Conservation (phyloP, 2,113 vertebrate species). For the Piliocolobus tephrosceles region DNA sequence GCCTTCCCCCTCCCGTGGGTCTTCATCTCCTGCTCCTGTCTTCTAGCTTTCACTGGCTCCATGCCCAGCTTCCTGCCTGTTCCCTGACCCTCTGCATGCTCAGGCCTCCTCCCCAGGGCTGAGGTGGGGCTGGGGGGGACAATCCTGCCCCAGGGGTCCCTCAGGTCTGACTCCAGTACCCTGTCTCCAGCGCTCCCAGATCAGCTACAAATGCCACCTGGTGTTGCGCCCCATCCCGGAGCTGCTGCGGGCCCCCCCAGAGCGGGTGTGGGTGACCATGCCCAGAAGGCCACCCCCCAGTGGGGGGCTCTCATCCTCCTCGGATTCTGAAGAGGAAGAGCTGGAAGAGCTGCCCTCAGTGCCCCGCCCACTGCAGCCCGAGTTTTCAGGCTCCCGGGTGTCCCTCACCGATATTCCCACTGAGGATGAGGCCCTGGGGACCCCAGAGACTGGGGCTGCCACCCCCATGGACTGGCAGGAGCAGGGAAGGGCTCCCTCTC, state of each 20-base stretch:
- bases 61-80: no score
- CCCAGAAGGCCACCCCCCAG: slow-evolving; percentile 91
- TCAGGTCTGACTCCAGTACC: slow-evolving; percentile 1
- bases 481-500: slow-evolving; percentile 52
- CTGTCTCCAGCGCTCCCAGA: slow-evolving; percentile 92
- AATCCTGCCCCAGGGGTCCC: not conserved
- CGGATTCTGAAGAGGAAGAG: slow-evolving; percentile 96
- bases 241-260: slow-evolving; percentile 92
- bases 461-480: slow-evolving; percentile 85
- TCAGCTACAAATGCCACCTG: slow-evolving; percentile 99
- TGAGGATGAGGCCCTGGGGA: slow-evolving; percentile 87
- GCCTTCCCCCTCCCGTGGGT: slow-evolving; percentile 76
- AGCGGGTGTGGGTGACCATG: slow-evolving; percentile 94
- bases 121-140: not conserved
- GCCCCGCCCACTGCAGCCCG: slow-evolving; percentile 94
- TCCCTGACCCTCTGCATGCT: not conserved
- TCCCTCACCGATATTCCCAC: slow-evolving; percentile 94
- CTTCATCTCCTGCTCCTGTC: slow-evolving; percentile 69
- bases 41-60: accelerated
- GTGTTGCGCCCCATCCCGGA: slow-evolving; percentile 95
- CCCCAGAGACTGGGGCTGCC: slow-evolving; percentile 63
- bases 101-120: not conserved
- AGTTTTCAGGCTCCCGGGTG: slow-evolving; percentile 94
- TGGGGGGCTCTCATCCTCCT: slow-evolving; percentile 91
- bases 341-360: slow-evolving; percentile 95